Evolutionary conservation across 2,888 invertebrate genomes (phyloP), one percentile per base, ranked within the genome.

Genomic region (Ormyrus pomaceus): DNA sequence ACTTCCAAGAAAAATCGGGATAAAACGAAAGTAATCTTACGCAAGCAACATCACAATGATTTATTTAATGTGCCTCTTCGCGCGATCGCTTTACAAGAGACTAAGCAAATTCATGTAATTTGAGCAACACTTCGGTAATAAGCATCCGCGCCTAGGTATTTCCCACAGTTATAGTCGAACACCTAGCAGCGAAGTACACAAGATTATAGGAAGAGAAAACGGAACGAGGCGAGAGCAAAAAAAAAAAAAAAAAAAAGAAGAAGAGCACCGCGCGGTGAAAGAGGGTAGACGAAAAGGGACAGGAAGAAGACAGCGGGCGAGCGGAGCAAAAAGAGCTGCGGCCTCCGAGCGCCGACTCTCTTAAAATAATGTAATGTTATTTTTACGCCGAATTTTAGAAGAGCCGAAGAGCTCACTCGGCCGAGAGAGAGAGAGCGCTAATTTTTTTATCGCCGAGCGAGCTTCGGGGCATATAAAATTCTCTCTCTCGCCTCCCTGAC

Each of bases 281-380:
- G 53, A 48, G 66, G 34, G n/a, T 51, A 69, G 66, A 62, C 45
- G 61, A 56, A 73, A 61, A 74, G 59, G 45, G 65, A 51, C 73
- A 59, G 58, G 70, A 77, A 58, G 51, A 65, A 50, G 70, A 68
- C 45, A n/a, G 5, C 11, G 13, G 46, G 48, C n/a, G 53, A 58
- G 59, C 9, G 19, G 13, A 7, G 56, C 9, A 45, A 53, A 72
- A 59, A 55, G 13, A 55, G 48, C 13, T 0, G 19, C 50, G 51
- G 68, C 19, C 19, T 19, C 19, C 19, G 59, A 65, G 65, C 53
- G 71, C 74, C 56, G 70, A 64, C 75, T 77, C 77, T 74, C 78
- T 78, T 72, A 80, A 80, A 82, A 82, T 82, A 82, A 82, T 80
- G 78, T 78, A 56, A 76, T 55, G 81, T 81, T 75, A 81, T 81